Base-by-base conservation (phyloP, 2,113 vertebrate genomes). In the Pitta sordida region DNA sequence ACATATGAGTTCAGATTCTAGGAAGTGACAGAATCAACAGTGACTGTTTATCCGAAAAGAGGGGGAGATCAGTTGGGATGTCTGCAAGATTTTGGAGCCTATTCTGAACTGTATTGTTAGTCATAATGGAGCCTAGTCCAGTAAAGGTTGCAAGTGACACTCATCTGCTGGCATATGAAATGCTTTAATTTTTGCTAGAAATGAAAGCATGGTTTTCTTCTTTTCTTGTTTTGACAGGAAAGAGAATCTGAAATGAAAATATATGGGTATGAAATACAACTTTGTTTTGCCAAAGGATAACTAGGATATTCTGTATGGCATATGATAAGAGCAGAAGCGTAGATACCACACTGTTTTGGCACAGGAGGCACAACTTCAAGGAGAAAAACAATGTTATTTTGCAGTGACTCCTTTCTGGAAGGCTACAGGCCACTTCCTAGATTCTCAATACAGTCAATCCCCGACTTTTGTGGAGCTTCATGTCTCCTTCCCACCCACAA, bases 351-450 rank as follows among this genome's bases (percentile, higher is more conserved):
- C 7, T 4, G 37, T 84, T 90, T 83, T 67, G 41, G 46, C 26
- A 51, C 27, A 20, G 1, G 2, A n/a, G 46, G 15, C 26, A 46
- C 36, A 75, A 2, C 24, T 71, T 59, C 0, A 0, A 71, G 36
- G 9, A 52, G 9, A 34, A 73, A 91, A 82, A 65, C 4, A 0
- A 9, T 34, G 9, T 6, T 76, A 12, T 10, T 48, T 46, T 81
- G 26, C 56, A 48, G 13, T 15, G 17, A 71, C 4, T 6, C 17
- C 6, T 46, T n/a, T 56, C 58, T 62, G 53, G 44, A 74, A 83
- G 48, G 21, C 30, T 75, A n/a, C 17, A 53, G 59, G 21, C 18
- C 12, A 32, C 16, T 68, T 69, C 29, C 23, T 32, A 71, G 53
- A 7, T 15, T 39, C 49, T 44, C 5, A 0, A 2, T 34, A n/a